Evolutionary conservation across 1,140 invertebrate species (phyloP).

Genomic region (Atopsyche davidsoni): DNA sequence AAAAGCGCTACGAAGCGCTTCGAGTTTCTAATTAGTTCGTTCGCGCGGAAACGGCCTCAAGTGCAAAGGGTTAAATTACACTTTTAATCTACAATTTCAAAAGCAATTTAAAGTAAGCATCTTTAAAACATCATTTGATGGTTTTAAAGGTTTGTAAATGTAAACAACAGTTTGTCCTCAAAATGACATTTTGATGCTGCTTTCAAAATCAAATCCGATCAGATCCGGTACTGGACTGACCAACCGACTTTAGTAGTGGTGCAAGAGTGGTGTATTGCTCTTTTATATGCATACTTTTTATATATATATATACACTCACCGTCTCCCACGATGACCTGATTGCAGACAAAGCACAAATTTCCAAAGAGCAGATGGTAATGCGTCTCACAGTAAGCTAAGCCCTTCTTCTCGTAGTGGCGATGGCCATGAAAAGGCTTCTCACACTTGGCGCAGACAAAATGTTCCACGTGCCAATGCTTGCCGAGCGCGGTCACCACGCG

Average conservation of each 20-base stretch:
- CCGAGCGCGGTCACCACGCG: conserved; percentile 94
- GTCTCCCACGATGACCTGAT: conserved; percentile 96
- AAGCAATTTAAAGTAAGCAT: too few relatives aligned
- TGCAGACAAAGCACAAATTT: conserved; percentile 97
- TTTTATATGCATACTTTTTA: not conserved
- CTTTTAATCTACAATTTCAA: too few relatives aligned
- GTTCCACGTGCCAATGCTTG: conserved; percentile 98
- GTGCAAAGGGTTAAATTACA: too few relatives aligned
- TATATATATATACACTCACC: conserved; percentile 56
- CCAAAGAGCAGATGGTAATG: conserved; percentile 99
- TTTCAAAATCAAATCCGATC: too few relatives aligned
- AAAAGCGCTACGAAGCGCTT: too few relatives aligned
- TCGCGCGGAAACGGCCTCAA: too few relatives aligned
- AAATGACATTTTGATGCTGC: too few relatives aligned
- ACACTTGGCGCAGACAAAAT: conserved; percentile 99
- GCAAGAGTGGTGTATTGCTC: not conserved
- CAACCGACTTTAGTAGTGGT: not conserved
- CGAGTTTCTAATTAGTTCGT: too few relatives aligned
- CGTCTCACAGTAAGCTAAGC: conserved; percentile 97
- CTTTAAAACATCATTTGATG: too few relatives aligned
- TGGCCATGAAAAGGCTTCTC: conserved; percentile 99
- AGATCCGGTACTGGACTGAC: too few relatives aligned
- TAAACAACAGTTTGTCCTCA: too few relatives aligned
- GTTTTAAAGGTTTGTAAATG: too few relatives aligned
- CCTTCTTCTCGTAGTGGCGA: conserved; percentile 98